Evolutionary conservation across 2,888 invertebrate species (phyloP), one percentile per base, ranked within the genome.

Genomic region (Blera fallax): DNA sequence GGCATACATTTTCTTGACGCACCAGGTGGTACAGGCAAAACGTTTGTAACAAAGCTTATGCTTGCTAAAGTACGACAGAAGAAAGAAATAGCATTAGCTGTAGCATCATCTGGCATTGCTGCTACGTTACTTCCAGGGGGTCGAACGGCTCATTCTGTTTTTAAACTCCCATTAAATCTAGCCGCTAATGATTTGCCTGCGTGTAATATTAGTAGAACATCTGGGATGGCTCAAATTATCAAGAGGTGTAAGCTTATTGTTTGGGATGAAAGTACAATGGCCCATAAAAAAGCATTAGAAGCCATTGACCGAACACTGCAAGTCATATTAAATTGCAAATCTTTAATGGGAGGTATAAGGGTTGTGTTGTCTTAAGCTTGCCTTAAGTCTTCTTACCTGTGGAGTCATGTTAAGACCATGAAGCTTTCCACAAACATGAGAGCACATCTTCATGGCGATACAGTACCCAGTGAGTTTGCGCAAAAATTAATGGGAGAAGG

Each of bases 81-180:
- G 69, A 87, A 88, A 69, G 77, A 88, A 6, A 90, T 91, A 58
- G 90, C 90, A 10, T 60, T 92, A 40, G 90, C 91, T 10, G 83
- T 92, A 24, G 91, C 92, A 60, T 88, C 80, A 4, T 87, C 85
- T 21, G 87, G 76, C 45, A 83, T 88, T 52, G 88, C 88, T 8
- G 90, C 91, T 7, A 91, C 90, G 34, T 87, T 92, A 21, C 79
- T 93, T 14, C 87, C 88, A 54, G 87, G 87, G 27, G 81, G 87
- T 40, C 72, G 89, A 62, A 91, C 90, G 18, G 89, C 89, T 34
- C 40, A 40, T 14, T 40, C 40, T 40, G 40, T 40, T 90, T 91
- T 89, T 90, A 90, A 90, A 73, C 85, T 90, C 48, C 89, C 90
- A 74, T 83, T 87, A 16, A 89, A 90, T 56, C 21, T 88, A 40